A percentile compares a stretch with the other conserved stretches of the same genome.
phyloP scores from a whole-genome alignment of 1,140 invertebrate genomes.

The Achroia grisella region DNA sequence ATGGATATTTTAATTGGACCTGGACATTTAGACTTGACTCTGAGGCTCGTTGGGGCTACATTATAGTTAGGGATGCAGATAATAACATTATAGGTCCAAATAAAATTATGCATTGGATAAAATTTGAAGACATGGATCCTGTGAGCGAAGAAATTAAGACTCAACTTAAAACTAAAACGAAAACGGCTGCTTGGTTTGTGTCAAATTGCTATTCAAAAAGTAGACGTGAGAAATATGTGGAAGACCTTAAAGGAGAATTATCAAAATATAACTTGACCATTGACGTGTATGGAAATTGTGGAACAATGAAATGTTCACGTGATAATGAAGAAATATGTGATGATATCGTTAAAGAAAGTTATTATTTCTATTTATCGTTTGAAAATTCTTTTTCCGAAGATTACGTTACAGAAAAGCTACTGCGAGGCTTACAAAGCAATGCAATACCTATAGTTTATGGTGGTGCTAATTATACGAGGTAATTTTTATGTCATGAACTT shows the following conservation, averaged over 20 bases:
- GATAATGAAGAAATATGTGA: constrained; percentile 51
- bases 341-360: constrained; percentile 63
- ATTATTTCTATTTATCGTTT: constrained; percentile 83
- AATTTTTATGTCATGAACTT: background rate
- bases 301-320: constrained; percentile 42
- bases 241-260: constrained; percentile 74
- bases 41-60: constrained; percentile 76
- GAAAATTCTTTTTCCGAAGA: constrained; percentile 79
- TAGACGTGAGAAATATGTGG: constrained; percentile 73
- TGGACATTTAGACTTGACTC: constrained; percentile 79
- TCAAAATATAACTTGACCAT: constrained; percentile 53
- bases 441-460: constrained; percentile 71
- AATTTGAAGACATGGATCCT: constrained; percentile 49
- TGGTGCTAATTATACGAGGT: constrained; percentile 53
- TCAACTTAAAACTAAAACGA: constrained; percentile 60
- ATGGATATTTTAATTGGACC: constrained; percentile 77
- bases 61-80: constrained; percentile 38
- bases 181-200: constrained; percentile 78
- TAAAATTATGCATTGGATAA: constrained; percentile 42
- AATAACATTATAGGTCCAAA: constrained; percentile 49
- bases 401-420: constrained; percentile 81
- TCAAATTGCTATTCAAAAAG: constrained; percentile 77
- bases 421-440: constrained; percentile 60
- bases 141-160: constrained; percentile 36
- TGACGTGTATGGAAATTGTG: constrained; percentile 83